Percentiles rank a stretch among this genome's conserved stretches.
phyloP scores from a whole-genome alignment of 2,797 vertebrate genomes.

The Manis javanica region DNA sequence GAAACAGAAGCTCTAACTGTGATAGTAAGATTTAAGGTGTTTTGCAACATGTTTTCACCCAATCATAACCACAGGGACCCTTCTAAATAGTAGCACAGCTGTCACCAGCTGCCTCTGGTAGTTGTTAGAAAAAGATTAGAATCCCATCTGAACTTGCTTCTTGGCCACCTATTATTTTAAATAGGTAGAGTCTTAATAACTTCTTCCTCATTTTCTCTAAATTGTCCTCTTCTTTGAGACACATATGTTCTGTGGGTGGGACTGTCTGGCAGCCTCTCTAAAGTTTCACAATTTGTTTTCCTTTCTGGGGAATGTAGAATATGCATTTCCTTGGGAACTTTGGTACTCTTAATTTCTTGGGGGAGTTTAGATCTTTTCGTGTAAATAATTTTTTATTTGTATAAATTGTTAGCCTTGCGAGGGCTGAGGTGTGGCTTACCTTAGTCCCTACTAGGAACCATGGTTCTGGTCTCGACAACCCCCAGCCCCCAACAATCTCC shows the following conservation, averaged over 20 bases:
- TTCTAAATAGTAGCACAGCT: background rate
- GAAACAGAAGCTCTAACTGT: background rate
- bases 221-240: background rate
- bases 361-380: background rate
- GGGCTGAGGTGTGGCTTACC: background rate
- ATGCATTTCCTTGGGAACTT: background rate
- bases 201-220: background rate
- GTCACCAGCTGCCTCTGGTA: background rate
- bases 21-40: constrained; percentile 49
- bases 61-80: background rate
- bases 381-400: background rate
- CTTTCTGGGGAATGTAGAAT: background rate
- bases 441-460: background rate
- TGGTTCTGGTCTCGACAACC: background rate
- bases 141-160: background rate
- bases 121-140: background rate
- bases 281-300: background rate
- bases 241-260: background rate
- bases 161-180: background rate
- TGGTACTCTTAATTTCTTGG: background rate
- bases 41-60: background rate
- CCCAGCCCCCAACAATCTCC: accelerated
- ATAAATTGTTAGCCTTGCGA: background rate
- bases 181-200: background rate
- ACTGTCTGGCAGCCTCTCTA: background rate